A percentile compares a stretch with the other conserved stretches of the same genome.
Evolutionary conservation across 1,140 invertebrate species (phyloP).

Genomic region (Sesamia nonagrioides): DNA sequence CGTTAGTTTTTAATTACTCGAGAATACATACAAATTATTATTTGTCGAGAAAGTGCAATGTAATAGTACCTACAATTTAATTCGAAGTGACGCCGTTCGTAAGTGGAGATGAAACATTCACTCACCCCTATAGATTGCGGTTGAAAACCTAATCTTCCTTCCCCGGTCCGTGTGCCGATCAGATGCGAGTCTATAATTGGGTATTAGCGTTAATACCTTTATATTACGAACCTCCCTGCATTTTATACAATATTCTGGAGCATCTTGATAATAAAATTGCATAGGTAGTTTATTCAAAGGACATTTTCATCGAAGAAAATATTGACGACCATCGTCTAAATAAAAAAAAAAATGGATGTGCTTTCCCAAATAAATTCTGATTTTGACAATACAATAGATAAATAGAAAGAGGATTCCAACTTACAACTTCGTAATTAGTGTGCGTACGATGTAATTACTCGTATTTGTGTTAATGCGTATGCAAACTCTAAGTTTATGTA

Average conservation of each 20-base stretch:
- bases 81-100: conserved; percentile 28
- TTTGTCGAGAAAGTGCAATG: conserved; percentile 31
- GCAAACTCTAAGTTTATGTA: background rate
- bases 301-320: too few species aligned
- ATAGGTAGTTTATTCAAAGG: conserved; percentile 9
- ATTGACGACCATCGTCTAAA: too few species aligned
- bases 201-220: conserved; percentile 75
- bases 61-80: conserved; percentile 35
- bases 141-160: conserved; percentile 73
- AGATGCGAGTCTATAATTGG: conserved; percentile 72
- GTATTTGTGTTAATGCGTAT: conserved; percentile 31
- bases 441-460: conserved; percentile 4
- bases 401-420: too few species aligned
- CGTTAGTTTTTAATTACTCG: conserved; percentile 30
- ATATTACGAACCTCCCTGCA: conserved; percentile 56
- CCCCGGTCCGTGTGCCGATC: conserved; percentile 62
- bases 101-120: conserved; percentile 48
- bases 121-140: conserved; percentile 49
- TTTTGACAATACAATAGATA: too few species aligned
- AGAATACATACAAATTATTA: conserved; percentile 22
- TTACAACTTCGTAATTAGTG: conserved; percentile 14
- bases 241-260: conserved; percentile 35
- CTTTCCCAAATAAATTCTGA: too few species aligned
- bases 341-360: too few species aligned
- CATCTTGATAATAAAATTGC: conserved; percentile 7